These are phyloP conservation scores for Actinostola sp. DNA, from an alignment of 92 coral and sea anemone genomes.

Conservation along the genomic window DNA sequence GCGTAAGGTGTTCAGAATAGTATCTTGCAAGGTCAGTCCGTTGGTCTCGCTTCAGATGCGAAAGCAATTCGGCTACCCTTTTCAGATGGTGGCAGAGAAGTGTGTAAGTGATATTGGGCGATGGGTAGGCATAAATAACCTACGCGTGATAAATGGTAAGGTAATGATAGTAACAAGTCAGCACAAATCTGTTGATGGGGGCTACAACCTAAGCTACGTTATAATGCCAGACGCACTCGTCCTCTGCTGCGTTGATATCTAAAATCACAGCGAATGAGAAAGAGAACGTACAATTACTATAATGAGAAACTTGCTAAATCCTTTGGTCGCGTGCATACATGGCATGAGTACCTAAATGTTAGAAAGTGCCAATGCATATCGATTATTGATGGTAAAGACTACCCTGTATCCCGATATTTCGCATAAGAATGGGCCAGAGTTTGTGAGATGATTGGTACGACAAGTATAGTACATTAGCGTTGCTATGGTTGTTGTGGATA, in stretches of 20 bases:
- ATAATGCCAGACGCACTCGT: constrained; percentile 3
- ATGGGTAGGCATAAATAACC: not conserved
- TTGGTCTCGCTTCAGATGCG: no score
- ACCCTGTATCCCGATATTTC: constrained; percentile 15
- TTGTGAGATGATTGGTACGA: constrained; percentile 38
- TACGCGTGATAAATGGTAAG: constrained; percentile 8
- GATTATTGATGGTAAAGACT: not conserved
- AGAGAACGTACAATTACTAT: not conserved
- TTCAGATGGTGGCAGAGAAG: not conserved
- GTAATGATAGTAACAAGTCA: constrained; percentile 19
- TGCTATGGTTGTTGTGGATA: constrained; percentile 17
- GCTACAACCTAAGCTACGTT: constrained; percentile 39
- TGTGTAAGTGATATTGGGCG: no score
- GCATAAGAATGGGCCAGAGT: constrained; percentile 28
- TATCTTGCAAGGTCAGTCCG: no score
- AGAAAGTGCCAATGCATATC: no score
- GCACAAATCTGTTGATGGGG: constrained; percentile 25
- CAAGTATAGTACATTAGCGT: constrained; percentile 18
- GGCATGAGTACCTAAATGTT: no score
- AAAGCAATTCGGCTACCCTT: no score
- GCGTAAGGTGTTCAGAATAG: no score
- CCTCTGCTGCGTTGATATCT: constrained; percentile 1
- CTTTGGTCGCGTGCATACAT: no score
- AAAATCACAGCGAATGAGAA: not conserved
- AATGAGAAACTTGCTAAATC: no score